Conservation (phyloP, 2,113 vertebrate species). For the Stomatorhinus ivindoensis region DNA sequence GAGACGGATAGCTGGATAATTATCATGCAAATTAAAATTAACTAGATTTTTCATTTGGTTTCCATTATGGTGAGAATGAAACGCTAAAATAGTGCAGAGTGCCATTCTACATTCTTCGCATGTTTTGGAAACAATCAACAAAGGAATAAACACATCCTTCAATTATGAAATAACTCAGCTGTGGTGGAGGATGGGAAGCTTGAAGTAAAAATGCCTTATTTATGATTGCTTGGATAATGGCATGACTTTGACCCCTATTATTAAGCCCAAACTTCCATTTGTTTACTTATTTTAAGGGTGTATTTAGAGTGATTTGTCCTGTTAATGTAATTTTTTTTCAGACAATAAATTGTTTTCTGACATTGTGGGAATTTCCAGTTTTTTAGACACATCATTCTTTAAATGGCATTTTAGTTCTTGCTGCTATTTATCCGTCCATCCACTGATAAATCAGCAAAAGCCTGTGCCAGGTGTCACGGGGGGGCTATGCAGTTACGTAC, state of each 20-base stretch:
- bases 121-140: conserved; percentile 46
- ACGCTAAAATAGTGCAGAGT: neutral
- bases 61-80: neutral
- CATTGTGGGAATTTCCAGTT: neutral
- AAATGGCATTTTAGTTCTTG: neutral
- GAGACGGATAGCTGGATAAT: neutral
- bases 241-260: conserved; percentile 1
- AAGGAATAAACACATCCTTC: conserved; percentile 34
- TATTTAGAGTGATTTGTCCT: neutral
- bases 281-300: neutral
- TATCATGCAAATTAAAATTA: neutral
- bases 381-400: neutral
- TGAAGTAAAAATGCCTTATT: conserved; percentile 33
- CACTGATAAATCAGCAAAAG: neutral
- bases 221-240: conserved; percentile 29
- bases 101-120: conserved; percentile 31
- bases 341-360: neutral
- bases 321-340: neutral
- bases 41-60: neutral
- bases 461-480: neutral
- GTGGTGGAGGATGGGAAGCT: conserved; percentile 37
- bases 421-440: neutral
- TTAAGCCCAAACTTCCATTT: neutral
- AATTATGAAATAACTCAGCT: conserved; percentile 37
- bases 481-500: neutral